A percentile compares a stretch with the other conserved stretches of the same genome.
phyloP scores from a whole-genome alignment of 2,888 invertebrate species.

The Drosophila incognita region DNA sequence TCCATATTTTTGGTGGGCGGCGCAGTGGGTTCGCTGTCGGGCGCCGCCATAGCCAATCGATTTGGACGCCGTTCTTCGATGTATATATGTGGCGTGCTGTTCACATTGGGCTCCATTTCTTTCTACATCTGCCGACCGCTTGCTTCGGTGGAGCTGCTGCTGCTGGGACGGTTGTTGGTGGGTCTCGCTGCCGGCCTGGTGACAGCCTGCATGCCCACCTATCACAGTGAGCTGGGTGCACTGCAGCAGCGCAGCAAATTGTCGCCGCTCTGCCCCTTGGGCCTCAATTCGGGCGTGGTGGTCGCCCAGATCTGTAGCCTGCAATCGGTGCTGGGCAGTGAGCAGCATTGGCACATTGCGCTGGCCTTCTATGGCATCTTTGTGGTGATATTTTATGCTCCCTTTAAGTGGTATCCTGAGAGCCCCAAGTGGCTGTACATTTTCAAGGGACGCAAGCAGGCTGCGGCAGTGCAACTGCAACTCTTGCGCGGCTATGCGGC shows the following conservation, averaged over 20 bases:
- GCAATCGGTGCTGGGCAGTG: constrained; percentile 86
- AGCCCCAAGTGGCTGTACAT: constrained; percentile 95
- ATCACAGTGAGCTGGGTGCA: constrained; percentile 94
- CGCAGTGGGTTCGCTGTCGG: constrained; percentile 92
- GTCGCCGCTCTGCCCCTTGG: constrained; percentile 89
- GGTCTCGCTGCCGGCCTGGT: constrained; percentile 93
- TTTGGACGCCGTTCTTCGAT: constrained; percentile 89
- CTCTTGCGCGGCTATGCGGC: constrained; percentile 87
- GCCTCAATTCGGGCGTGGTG: constrained; percentile 84
- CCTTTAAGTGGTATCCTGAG: constrained; percentile 91
- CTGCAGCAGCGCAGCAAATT: constrained; percentile 90
- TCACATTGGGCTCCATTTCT: constrained; percentile 88
- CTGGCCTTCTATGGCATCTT: constrained; percentile 90
- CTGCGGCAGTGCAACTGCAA: constrained; percentile 88
- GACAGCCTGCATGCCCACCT: constrained; percentile 95
- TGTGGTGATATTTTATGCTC: constrained; percentile 87
- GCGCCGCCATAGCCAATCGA: constrained; percentile 91
- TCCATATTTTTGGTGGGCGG: constrained; percentile 96
- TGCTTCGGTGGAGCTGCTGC: constrained; percentile 91
- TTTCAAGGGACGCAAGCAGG: constrained; percentile 88
- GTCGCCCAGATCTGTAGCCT: constrained; percentile 83
- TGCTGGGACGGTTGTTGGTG: constrained; percentile 90
- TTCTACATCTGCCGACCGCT: constrained; percentile 89
- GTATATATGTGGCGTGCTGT: constrained; percentile 88
- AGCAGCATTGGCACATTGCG: constrained; percentile 90